Evolutionary conservation across 2,113 vertebrate genomes (phyloP).

Genomic region (Oreochromis tanganicae): DNA sequence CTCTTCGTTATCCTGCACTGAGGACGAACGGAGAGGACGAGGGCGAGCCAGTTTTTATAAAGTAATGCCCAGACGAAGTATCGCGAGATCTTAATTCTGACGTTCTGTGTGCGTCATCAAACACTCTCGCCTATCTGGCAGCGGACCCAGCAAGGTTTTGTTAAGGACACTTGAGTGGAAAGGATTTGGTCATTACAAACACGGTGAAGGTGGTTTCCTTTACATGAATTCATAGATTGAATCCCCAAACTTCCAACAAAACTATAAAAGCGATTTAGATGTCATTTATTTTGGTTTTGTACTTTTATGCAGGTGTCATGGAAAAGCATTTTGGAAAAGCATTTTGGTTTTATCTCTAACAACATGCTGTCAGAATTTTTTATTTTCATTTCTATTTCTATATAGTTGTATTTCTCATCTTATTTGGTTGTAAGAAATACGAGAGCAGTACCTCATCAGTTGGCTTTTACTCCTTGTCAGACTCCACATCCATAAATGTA

Average conservation of each 20-base stretch:
- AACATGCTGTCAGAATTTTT: background rate
- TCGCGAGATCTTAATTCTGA: conserved; percentile 54
- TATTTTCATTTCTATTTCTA: background rate
- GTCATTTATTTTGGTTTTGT: background rate
- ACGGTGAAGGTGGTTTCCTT: background rate
- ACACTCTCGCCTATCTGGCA: background rate
- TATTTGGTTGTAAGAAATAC: background rate
- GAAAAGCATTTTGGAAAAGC: background rate
- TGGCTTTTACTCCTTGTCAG: background rate
- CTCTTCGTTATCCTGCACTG: conserved; percentile 73
- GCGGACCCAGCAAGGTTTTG: background rate
- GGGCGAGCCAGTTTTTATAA: conserved; percentile 30
- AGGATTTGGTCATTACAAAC: background rate
- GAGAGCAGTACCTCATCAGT: background rate
- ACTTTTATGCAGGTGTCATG: background rate
- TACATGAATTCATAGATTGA: background rate
- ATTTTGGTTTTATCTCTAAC: background rate
- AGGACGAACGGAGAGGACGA: conserved; percentile 75
- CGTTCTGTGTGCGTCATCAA: background rate
- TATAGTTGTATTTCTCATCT: background rate
- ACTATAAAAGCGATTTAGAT: background rate
- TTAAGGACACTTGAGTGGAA: background rate
- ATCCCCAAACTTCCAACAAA: background rate
- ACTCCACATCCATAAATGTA: background rate
- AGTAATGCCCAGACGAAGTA: background rate